Evolutionary conservation across 2,797 vertebrate genomes (phyloP).

Genomic region (Streptopelia turtur): DNA sequence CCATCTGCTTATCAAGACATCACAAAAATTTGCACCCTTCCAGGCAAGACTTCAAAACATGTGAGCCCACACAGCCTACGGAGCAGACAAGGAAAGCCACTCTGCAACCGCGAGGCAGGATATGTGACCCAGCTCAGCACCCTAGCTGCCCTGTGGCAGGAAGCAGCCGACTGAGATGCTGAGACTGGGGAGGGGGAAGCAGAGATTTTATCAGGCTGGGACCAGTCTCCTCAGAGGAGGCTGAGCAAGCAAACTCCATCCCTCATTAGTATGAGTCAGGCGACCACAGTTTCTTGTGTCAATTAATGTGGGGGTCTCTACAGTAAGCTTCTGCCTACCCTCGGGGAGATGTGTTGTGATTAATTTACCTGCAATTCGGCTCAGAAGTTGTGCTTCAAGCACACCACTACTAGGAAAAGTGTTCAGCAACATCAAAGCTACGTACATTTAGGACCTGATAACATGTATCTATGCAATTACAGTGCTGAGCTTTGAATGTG

Average conservation of each 20-base stretch:
- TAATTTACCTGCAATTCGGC: constrained; percentile 1
- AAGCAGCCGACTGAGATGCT: background rate
- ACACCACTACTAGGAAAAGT: background rate
- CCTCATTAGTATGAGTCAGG: background rate
- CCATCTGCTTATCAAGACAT: constrained; percentile 26
- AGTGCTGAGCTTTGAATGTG: background rate
- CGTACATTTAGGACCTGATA: background rate
- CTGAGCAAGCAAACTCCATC: constrained; percentile 40
- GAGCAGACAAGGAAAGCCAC: background rate
- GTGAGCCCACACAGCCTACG: background rate
- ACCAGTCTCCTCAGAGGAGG: background rate
- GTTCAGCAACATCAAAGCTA: background rate
- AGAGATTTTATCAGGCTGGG: constrained; percentile 10
- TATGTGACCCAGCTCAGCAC: rapidly evolving
- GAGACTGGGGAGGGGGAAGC: background rate
- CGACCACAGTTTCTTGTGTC: background rate
- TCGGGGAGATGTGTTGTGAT: background rate
- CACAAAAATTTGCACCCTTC: constrained; percentile 58
- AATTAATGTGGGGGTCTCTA: background rate
- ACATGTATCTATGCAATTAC: background rate
- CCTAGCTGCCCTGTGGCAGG: background rate
- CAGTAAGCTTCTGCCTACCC: background rate
- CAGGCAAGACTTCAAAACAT: constrained; percentile 22
- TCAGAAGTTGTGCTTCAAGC: background rate
- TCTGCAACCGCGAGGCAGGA: rapidly evolving